Percentiles rank a stretch among this genome's conserved stretches.
Evolutionary conservation across 2,113 vertebrate species (phyloP).

Genomic region (Globicephala melas): DNA sequence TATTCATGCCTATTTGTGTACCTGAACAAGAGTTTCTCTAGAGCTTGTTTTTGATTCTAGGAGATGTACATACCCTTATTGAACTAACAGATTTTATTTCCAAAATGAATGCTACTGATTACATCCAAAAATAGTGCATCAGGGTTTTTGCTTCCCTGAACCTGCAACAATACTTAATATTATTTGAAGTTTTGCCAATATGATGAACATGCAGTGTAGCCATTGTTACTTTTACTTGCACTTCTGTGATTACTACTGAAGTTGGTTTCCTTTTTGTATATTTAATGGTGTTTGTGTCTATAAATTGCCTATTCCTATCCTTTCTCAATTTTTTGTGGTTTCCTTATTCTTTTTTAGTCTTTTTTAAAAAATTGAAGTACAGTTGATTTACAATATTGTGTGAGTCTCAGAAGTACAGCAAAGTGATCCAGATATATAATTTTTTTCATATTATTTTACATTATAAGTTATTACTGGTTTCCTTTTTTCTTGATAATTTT

Average conservation of each 20-base stretch:
- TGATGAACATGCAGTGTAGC: neutral
- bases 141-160: neutral
- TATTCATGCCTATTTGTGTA: neutral
- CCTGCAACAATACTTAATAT: neutral
- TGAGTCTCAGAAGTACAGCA: too few relatives aligned
- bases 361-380: too few relatives aligned
- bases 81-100: neutral
- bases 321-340: neutral
- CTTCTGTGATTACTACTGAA: neutral
- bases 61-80: neutral
- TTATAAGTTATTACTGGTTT: too few relatives aligned
- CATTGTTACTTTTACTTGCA: neutral
- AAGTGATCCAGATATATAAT: too few relatives aligned
- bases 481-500: neutral
- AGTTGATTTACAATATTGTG: too few relatives aligned
- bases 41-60: neutral
- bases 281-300: neutral
- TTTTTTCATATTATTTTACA: too few relatives aligned
- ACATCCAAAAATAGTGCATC: neutral
- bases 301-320: neutral
- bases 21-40: neutral
- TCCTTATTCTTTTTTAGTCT: neutral
- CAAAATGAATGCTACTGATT: neutral
- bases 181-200: neutral
- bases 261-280: neutral